Evolutionary conservation across 2,113 vertebrate species (phyloP).

Genomic region (Tachysurus fulvidraco): DNA sequence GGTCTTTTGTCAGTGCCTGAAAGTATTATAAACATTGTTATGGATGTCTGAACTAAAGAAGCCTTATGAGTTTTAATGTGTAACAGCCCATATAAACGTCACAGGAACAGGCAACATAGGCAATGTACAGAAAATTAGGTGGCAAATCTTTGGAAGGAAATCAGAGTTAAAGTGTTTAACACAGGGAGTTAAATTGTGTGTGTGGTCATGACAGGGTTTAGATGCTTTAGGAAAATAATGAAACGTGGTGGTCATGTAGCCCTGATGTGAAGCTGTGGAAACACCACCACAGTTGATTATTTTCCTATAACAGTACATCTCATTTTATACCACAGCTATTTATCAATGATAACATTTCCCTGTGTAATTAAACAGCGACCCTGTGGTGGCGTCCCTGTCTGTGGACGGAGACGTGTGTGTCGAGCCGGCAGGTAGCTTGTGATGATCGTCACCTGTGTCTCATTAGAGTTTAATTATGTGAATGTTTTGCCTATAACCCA

Average conservation of each 20-base stretch:
- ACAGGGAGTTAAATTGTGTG: too few relatives aligned
- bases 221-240: not conserved
- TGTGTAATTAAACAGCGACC: not conserved
- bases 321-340: not conserved
- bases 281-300: not conserved
- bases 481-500: too few relatives aligned
- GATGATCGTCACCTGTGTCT: too few relatives aligned
- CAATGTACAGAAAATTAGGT: not conserved
- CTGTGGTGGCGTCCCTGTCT: too few relatives aligned
- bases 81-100: not conserved
- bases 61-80: not conserved
- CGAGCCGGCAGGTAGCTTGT: too few relatives aligned
- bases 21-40: constrained; percentile 67
- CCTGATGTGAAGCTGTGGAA: not conserved
- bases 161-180: not conserved
- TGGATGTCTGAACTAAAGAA: constrained; percentile 38
- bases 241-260: not conserved
- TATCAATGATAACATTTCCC: not conserved
- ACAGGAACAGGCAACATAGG: constrained; percentile 54
- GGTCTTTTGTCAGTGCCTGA: constrained; percentile 71
- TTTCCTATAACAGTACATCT: not conserved
- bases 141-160: not conserved
- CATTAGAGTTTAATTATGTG: too few relatives aligned
- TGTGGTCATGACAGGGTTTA: not conserved
- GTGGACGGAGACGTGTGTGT: too few relatives aligned